These are phyloP conservation scores for Octomys mimax DNA, from an alignment of 2,797 vertebrate genomes.

Conservation along the genomic window DNA sequence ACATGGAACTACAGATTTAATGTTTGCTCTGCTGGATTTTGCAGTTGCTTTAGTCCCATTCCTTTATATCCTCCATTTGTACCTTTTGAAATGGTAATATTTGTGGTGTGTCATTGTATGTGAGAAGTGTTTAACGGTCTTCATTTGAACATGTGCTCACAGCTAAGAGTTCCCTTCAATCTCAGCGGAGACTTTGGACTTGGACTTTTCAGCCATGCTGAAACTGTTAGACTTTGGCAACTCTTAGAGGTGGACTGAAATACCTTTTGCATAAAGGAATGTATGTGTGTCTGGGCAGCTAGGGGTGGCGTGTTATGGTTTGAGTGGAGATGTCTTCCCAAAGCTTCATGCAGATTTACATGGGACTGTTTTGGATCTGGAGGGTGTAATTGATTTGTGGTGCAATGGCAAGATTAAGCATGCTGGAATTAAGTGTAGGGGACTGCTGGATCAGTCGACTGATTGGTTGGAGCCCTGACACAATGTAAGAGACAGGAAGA, in stretches of 20 bases:
- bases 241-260: not conserved
- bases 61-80: not conserved
- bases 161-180: not conserved
- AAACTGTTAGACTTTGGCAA: not conserved
- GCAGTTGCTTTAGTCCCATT: not conserved
- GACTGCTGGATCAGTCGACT: not conserved
- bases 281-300: not conserved
- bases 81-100: too few species aligned
- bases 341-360: not conserved
- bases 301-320: not conserved
- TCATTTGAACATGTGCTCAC: not conserved
- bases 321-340: not conserved
- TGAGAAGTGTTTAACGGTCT: not conserved
- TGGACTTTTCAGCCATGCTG: not conserved
- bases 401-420: not conserved
- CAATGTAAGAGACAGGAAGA: not conserved
- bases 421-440: not conserved
- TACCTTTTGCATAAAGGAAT: not conserved
- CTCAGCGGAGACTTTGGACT: not conserved
- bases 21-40: not conserved
- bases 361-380: not conserved
- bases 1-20: not conserved
- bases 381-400: not conserved
- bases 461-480: not conserved
- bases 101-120: not conserved